phyloP scores from a whole-genome alignment of 23 tunicate species.

The Botrylloides violaceus region DNA sequence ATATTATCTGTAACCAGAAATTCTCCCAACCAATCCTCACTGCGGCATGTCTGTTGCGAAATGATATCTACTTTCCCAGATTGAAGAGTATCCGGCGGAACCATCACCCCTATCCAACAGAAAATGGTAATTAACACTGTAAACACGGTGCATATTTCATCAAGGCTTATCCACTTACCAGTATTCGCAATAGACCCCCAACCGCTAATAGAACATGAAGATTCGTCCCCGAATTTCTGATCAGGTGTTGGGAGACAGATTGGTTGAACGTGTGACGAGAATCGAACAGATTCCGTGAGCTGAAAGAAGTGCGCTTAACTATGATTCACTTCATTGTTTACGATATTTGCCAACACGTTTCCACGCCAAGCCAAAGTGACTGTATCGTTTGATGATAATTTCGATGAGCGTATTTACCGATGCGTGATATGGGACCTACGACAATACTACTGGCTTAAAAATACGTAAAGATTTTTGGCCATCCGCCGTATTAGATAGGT shows the following conservation, averaged over 20 bases:
- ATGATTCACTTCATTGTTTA: not conserved
- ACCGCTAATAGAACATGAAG: slow-evolving; percentile 63
- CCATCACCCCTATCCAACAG: slow-evolving; percentile 15
- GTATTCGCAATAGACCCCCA: slow-evolving; percentile 51
- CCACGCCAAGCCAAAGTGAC: too few relatives aligned
- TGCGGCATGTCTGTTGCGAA: slow-evolving; percentile 34
- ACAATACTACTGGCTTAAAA: too few relatives aligned
- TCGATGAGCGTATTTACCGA: too few relatives aligned
- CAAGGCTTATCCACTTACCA: too few relatives aligned
- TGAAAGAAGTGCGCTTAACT: not conserved
- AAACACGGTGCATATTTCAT: too few relatives aligned
- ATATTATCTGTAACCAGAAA: slow-evolving; percentile 51
- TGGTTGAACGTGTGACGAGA: slow-evolving; percentile 40
- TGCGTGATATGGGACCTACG: too few relatives aligned
- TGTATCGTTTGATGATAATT: too few relatives aligned
- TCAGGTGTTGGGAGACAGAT: slow-evolving; percentile 58
- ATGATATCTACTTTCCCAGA: slow-evolving; percentile 75
- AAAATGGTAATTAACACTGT: not conserved
- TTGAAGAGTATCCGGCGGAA: slow-evolving; percentile 50
- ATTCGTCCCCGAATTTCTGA: slow-evolving; percentile 24
- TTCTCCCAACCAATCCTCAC: slow-evolving; percentile 29
- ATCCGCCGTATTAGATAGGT: too few relatives aligned
- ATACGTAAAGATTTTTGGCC: too few relatives aligned
- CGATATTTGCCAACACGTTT: too few relatives aligned
- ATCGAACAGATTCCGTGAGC: slow-evolving; percentile 33